Evolutionary conservation across 2,797 vertebrate genomes (phyloP).

Genomic region (Artibeus lituratus): DNA sequence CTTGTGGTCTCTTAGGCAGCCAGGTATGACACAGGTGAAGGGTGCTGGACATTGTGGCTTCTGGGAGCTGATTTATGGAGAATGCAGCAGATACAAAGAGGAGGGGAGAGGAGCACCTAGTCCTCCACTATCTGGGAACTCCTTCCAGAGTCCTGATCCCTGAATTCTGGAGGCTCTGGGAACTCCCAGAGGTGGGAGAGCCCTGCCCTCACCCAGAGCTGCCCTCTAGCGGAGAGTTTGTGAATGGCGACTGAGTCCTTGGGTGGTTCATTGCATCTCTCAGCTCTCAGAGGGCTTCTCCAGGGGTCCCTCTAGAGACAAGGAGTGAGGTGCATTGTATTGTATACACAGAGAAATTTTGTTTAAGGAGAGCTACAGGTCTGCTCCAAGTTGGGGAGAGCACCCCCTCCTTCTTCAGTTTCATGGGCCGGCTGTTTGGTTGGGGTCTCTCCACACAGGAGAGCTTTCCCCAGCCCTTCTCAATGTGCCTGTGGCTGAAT

Average conservation of each 20-base stretch:
- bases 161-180: background rate
- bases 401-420: background rate
- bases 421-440: background rate
- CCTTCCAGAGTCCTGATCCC: background rate
- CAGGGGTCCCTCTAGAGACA: background rate
- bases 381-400: background rate
- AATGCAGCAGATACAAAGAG: background rate
- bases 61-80: background rate
- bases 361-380: background rate
- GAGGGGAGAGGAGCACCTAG: background rate
- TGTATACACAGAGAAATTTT: background rate
- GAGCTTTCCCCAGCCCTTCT: background rate
- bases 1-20: background rate
- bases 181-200: background rate
- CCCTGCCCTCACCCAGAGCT: background rate
- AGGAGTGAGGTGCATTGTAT: too few relatives aligned
- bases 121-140: background rate
- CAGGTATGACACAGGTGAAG: background rate
- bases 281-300: background rate
- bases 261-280: background rate
- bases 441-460: accelerated
- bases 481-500: too few relatives aligned
- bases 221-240: conserved; percentile 61
- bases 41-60: background rate
- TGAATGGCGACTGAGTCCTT: background rate